Percentiles rank a stretch among this genome's conserved stretches.
These are phyloP conservation scores for Oligia latruncula DNA, from an alignment of 2,888 invertebrate species.

Conservation along the genomic window DNA sequence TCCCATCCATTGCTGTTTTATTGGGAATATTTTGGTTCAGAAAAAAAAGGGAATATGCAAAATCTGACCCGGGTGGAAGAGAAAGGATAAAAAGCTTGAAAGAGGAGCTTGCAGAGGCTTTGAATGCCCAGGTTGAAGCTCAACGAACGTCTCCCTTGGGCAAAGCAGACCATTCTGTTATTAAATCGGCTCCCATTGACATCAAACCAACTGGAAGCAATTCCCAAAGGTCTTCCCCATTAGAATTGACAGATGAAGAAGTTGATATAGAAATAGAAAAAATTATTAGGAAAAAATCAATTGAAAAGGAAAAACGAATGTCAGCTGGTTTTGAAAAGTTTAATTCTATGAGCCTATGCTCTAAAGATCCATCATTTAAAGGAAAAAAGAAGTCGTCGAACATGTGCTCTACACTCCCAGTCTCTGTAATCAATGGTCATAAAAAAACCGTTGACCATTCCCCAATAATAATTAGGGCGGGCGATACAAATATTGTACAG, in stretches of 20 bases:
- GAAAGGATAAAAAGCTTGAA: slow-evolving; percentile 86
- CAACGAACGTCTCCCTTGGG: slow-evolving; percentile 85
- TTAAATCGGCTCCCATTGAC: slow-evolving; percentile 93
- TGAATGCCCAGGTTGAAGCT: slow-evolving; percentile 83
- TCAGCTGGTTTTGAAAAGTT: slow-evolving; percentile 76
- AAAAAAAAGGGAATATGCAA: slow-evolving; percentile 93
- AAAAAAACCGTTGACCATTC: slow-evolving; percentile 70
- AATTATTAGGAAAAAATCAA: slow-evolving; percentile 90
- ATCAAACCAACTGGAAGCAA: slow-evolving; percentile 89
- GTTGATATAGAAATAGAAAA: slow-evolving; percentile 92
- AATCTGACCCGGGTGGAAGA: slow-evolving; percentile 94
- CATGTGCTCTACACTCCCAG: slow-evolving; percentile 73
- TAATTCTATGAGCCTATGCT: slow-evolving; percentile 67
- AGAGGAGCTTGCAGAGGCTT: slow-evolving; percentile 87
- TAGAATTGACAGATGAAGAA: slow-evolving; percentile 92
- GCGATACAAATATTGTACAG: slow-evolving; percentile 69
- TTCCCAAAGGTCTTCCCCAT: slow-evolving; percentile 90
- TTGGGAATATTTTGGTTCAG: slow-evolving; percentile 95
- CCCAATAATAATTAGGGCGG: slow-evolving; percentile 70
- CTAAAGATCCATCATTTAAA: slow-evolving; percentile 73
- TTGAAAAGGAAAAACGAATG: slow-evolving; percentile 84
- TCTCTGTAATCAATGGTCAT: slow-evolving; percentile 69
- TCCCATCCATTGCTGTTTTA: slow-evolving; percentile 94
- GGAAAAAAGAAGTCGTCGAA: slow-evolving; percentile 71
- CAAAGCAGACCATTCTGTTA: slow-evolving; percentile 83